Evolutionary conservation across 2,113 vertebrate genomes (phyloP), one percentile per base, ranked within the genome.

Genomic region (Sinocyclocheilus anophthalmus): DNA sequence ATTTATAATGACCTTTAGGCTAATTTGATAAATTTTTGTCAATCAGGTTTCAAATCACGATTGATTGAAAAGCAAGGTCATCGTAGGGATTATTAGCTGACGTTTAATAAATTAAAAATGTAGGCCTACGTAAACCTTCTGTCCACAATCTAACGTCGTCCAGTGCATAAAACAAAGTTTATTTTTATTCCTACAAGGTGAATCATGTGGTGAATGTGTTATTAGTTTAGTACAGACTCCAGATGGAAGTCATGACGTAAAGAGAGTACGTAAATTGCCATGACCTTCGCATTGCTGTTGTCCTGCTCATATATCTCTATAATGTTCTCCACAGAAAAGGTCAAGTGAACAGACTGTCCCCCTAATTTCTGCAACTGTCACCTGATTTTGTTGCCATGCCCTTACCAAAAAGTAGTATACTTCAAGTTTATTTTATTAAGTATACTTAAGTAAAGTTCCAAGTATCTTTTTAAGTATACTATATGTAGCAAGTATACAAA

Each of bases 261-360:
- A 73, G n/a, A 79, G 61, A 37, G 11, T 16, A 11, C 5, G 37
- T 78, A 83, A 69, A 39, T 63, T 84, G 75, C 20, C 50, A 45
- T 84, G 81, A 42, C 63, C n/a, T 84, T 65, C 20, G 6, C 16
- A 39, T 87, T 53, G 22, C 50, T 84, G 61, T 30, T 85, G 37
- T 16, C 22, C 45, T 5, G 18, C 75, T 26, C 75, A 87, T 78
- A 61, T 59, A 87, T 87, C 75, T 84, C 26, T 13, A 79, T 87
- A 72, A 87, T 79, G 63, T 79, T 53, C 39, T 79, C 9, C 14
- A 39, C 8, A 84, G 33, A 72, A 70, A 61, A 77, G 81, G 81
- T 84, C 16, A 70, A 48, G 22, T 70, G 59, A 57, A 65, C 65
- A 39, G 65, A 57, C 73, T 37, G 18, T 76, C 82, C 26, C 10